Base-by-base conservation (phyloP, 2,888 invertebrate genomes). In the Chouioia cunea region DNA sequence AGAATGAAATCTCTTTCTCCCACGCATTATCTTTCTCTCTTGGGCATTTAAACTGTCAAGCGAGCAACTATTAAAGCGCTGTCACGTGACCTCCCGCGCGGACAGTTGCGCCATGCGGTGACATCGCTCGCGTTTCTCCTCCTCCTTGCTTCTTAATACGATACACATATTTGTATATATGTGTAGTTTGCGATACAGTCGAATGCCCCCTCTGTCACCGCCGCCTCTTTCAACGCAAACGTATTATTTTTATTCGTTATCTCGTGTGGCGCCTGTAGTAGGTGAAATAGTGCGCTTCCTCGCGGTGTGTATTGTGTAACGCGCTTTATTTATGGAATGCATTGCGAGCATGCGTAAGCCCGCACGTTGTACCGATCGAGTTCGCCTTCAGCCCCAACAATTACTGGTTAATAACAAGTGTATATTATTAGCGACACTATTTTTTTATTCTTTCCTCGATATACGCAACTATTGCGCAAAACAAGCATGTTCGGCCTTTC, bases 51-150 rank as follows among this genome's bases (percentile, higher is more conserved):
- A 36, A 36, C 36, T 10, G 36, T 6, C 36, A 10, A 36, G 62
- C 63, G 53, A 48, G 70, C 66, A 73, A 70, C 73, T 76, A 75
- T n/a, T n/a, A n/a, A n/a, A n/a, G n/a, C n/a, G 76, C 73, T 23
- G 65, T 23, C 43, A 22, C 47, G 52, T 6, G 53, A 0, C 47
- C 50, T 62, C 70, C 64, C 72, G 70, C 59, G 46, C 44, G 46
- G 14, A 2, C 6, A 10, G 75, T 79, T 79, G 78, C 81, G 75
- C 77, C 77, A 79, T 73, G 74, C 77, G 79, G 76, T 75, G 81
- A 80, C 81, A 79, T 79, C 77, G 66, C 60, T 18, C n/a, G 54
- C 36, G 50, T 56, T 59, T 60, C 54, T 65, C 63, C 71, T 63
- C 16, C 53, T 4, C 47, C 12, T n/a, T n/a, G n/a, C 62, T n/a